These are phyloP conservation scores for Apis cerana DNA, from an alignment of 1,140 invertebrate species.

Conservation along the genomic window DNA sequence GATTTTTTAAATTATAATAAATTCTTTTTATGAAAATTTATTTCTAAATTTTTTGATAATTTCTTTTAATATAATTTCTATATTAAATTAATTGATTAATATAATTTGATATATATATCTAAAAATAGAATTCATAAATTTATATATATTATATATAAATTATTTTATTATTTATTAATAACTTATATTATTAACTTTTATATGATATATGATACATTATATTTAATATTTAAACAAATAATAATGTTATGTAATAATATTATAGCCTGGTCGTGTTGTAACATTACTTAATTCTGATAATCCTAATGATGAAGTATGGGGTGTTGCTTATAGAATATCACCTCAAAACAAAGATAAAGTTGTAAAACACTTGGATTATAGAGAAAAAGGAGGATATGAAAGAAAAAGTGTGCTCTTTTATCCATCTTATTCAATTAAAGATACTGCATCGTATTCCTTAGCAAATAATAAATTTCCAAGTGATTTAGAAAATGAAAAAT, in stretches of 20 bases:
- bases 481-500: conserved; percentile 5
- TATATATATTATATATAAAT: not conserved
- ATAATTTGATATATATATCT: not conserved
- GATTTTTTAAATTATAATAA: not conserved
- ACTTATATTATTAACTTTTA: not conserved
- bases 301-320: conserved; percentile 88
- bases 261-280: conserved; percentile 94
- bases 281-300: conserved; percentile 88
- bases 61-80: not conserved
- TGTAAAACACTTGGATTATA: conserved; percentile 90
- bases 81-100: not conserved
- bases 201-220: not conserved
- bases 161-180: not conserved
- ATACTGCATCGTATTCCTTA: not conserved
- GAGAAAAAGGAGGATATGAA: conserved; percentile 95
- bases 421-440: conserved; percentile 79
- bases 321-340: conserved; percentile 93
- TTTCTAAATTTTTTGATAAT: not conserved
- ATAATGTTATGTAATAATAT: conserved; percentile 76
- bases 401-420: conserved; percentile 87
- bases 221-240: not conserved
- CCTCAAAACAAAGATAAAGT: conserved; percentile 86
- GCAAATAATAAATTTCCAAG: not conserved
- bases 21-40: not conserved
- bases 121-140: not conserved